Percentiles rank a stretch among this genome's conserved stretches.
phyloP scores from a whole-genome alignment of 2,113 vertebrate species.

The Microcebus lehilahytsara region DNA sequence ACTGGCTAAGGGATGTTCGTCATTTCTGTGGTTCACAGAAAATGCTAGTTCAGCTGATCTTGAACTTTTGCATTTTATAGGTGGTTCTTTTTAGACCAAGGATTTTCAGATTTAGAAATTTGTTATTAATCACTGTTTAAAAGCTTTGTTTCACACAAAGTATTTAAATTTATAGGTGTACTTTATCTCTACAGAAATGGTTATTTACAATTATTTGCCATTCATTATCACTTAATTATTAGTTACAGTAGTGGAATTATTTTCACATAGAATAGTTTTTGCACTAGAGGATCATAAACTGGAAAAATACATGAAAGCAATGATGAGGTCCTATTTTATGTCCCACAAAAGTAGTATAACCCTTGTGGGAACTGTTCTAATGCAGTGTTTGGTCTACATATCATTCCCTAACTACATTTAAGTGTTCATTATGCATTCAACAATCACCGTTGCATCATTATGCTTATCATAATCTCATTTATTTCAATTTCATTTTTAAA shows the following conservation, averaged over 20 bases:
- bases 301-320: background rate
- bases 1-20: background rate
- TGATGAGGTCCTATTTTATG: background rate
- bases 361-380: background rate
- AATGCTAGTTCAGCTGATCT: background rate
- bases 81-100: background rate
- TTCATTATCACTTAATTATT: slow-evolving; percentile 41
- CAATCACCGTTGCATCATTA: background rate
- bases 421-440: background rate
- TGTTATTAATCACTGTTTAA: slow-evolving; percentile 37
- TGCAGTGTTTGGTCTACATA: background rate
- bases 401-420: background rate
- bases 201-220: slow-evolving; percentile 16
- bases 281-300: background rate
- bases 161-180: background rate
- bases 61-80: background rate
- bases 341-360: background rate
- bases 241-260: slow-evolving; percentile 29
- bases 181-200: slow-evolving; percentile 11
- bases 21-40: background rate
- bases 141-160: background rate
- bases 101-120: background rate
- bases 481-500: background rate
- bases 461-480: background rate
- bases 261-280: slow-evolving; percentile 38